Evolutionary conservation across 2,797 vertebrate genomes (phyloP), one percentile per base, ranked within the genome.

Genomic region (Tympanoctomys barrerae): DNA sequence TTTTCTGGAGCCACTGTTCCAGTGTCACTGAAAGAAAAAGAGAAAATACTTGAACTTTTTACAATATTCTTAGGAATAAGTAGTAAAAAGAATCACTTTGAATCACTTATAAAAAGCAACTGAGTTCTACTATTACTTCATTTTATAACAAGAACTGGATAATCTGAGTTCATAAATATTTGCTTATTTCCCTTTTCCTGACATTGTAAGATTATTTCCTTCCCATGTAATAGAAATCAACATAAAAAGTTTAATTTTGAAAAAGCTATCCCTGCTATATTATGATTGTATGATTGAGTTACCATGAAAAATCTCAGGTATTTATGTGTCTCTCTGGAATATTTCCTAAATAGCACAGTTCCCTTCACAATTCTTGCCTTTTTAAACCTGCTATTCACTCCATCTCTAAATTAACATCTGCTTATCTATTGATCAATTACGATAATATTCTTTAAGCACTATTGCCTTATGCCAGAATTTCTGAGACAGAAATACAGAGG

Each of bases 11-110:
- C n/a, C n/a, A 98, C 91, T 3, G 99, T 99, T 89, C 99, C 99
- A 2, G 99, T 99, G 96, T 99, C 99, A 94, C 99, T 99, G 98
- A 85, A 98, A 98, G 94, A 98, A 94, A 98, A 96, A 98, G 84
- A 98, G 21, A 78, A 96, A 59, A 33, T 36, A 31, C 36, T n/a
- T 92, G 46, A 19, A 79, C 94, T 85, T 95, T 36, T 91, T 49
- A 84, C 11, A 78, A 28, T 59, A 93, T 94, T 95, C 78, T 79
- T 61, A 75, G 13, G 31, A 22, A 36, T 59, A 75, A 64, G 42
- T 83, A 92, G 79, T 62, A 93, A 81, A 9, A 84, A 21, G 8
- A 77, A 6, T 70, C 90, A 83, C 7, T 91, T 90, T 18, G 68
- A 89, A 68, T 31, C 33, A 14, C 80, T 54, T 90, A 88, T 42